phyloP scores from a whole-genome alignment of 2,113 vertebrate genomes.

The Pterophyllum scalare region DNA sequence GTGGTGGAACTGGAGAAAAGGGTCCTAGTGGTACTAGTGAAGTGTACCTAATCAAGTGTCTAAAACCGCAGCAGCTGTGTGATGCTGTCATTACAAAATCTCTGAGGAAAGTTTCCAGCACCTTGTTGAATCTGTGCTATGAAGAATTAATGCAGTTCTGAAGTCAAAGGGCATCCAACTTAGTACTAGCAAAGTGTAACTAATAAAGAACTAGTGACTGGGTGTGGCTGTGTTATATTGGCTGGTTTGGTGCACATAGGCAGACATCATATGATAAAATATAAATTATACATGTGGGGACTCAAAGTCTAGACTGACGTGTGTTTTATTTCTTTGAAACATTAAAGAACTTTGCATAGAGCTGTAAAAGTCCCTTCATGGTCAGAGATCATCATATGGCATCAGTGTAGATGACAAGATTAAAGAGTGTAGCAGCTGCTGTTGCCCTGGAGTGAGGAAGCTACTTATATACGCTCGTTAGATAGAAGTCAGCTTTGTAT shows the following conservation, averaged over 20 bases:
- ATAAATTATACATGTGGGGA: neutral
- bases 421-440: conserved; percentile 54
- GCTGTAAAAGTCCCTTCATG: conserved; percentile 15
- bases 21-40: too few species aligned
- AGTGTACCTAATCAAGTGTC: too few species aligned
- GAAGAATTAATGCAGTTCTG: neutral
- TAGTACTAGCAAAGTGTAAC: neutral
- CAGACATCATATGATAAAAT: neutral
- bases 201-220: neutral
- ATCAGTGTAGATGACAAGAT: conserved; percentile 44
- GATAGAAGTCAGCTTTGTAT: conserved; percentile 11
- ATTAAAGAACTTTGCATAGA: neutral
- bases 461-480: conserved; percentile 50
- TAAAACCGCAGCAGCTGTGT: too few species aligned
- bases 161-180: neutral
- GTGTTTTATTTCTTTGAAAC: conserved; percentile 18
- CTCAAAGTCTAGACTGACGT: neutral
- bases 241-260: too few species aligned
- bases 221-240: neutral
- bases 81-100: neutral
- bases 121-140: neutral
- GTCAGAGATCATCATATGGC: conserved; percentile 45
- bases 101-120: neutral
- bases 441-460: conserved; percentile 12
- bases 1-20: too few species aligned